Base-by-base conservation (phyloP, 2,797 vertebrate genomes). In the Anguilla pacifica region DNA sequence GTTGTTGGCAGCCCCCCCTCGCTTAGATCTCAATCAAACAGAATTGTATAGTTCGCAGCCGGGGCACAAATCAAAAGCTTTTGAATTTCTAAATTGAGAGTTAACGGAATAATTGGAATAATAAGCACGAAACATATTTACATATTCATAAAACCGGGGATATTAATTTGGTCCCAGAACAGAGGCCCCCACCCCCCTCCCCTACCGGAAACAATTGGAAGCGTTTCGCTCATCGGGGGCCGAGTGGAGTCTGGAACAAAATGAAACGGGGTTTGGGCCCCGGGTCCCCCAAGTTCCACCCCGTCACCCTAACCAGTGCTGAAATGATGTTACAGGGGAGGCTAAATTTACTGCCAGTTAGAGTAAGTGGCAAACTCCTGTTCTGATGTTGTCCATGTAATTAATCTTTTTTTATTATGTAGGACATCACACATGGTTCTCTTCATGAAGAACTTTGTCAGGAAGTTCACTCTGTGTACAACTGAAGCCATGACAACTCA, bases 61-160 rank as follows among this genome's bases (percentile, higher is more conserved):
- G 89, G 39, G 89, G 81, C 85, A 53, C 88, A 89, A 90, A 91
- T 91, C 88, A 89, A 89, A 88, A 89, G 88, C 85, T 89, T 89
- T 88, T 87, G 70, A 88, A 89, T 88, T 89, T 86, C 89, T 91
- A 90, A 91, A 91, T 88, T 89, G 89, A 91, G 89, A 90, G 88
- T 89, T 90, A 91, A 91, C 90, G 89, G 90, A 90, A 90, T 91
- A 91, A 91, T 91, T 91, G 90, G 89, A 91, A 91, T 92, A 89
- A 91, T 90, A 88, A 79, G 87, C 88, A 87, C 88, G 89, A 90
- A 89, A 77, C 77, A 86, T 88, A 91, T 90, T 92, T 91, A 88
- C 91, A 92, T 92, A 92, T 92, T 92, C 89, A 92, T 92, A 85
- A 89, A 91, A 89, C 88, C 82, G 88, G 87, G 86, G 87, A 89